Evolutionary conservation across 2,888 invertebrate genomes (phyloP).

Genomic region (Polydrusus cervinus): DNA sequence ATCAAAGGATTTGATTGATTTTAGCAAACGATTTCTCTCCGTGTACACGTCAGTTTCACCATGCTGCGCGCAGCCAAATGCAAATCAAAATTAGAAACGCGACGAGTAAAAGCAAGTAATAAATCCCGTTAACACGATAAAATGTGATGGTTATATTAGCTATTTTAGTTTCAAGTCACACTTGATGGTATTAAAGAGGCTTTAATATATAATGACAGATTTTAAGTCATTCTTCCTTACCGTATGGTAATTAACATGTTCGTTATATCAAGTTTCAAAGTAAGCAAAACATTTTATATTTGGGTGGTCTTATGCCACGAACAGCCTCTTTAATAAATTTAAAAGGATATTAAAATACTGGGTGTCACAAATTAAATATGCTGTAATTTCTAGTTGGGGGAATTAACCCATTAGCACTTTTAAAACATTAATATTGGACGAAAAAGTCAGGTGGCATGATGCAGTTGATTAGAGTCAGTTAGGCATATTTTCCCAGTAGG

Average conservation of each 20-base stretch:
- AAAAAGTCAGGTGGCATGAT: no score
- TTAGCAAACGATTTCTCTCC: no score
- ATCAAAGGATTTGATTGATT: no score
- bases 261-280: slow-evolving; percentile 44
- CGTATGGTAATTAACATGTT: slow-evolving; percentile 35
- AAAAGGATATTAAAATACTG: slow-evolving; percentile 9
- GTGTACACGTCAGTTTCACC: no score
- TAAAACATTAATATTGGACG: no score
- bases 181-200: not conserved
- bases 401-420: no score
- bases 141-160: slow-evolving; percentile 1
- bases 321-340: slow-evolving; percentile 5
- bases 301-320: slow-evolving; percentile 45
- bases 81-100: no score
- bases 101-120: no score
- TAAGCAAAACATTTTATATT: slow-evolving; percentile 38
- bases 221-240: slow-evolving; percentile 21
- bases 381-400: not conserved
- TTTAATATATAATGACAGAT: slow-evolving; percentile 18
- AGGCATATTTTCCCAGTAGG: no score
- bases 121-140: slow-evolving; percentile 3
- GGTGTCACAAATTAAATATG: not conserved
- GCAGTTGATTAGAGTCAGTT: not conserved
- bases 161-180: slow-evolving; percentile 15
- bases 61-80: no score